Base-by-base conservation (phyloP, 2,888 invertebrate genomes). In the Glaucopsyche alexis region DNA sequence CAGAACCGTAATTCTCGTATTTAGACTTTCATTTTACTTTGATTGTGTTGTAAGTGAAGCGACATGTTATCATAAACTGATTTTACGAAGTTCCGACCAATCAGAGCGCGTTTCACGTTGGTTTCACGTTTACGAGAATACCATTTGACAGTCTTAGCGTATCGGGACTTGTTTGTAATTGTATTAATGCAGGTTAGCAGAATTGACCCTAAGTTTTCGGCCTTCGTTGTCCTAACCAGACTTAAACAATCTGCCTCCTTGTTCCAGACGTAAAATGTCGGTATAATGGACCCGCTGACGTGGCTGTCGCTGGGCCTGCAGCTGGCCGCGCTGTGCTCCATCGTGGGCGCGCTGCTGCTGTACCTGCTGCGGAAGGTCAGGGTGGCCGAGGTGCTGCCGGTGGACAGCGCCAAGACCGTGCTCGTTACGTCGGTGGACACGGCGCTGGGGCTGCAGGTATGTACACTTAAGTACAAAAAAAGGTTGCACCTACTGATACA, bases 391-490 rank as follows among this genome's bases (percentile, higher is more conserved):
- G 91, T 93, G 71, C 84, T 90, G 75, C 94, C 94, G 0, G 89
- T 91, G 11, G 95, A 95, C 79, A 95, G 95, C 79, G 96, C 96
- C 74, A 95, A 95, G 85, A 95, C 95, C 70, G 95, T 97, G 67
- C 93, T 97, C 75, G 95, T 97, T 76, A 97, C 97, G 45, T 96
- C 95, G 74, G 96, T 96, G 75, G 97, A 97, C 79, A 96, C 96
- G 74, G 96, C 96, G 60, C 93, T 97, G 75, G 97, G 97, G 70
- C 90, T 97, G 80, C 97, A 97, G 93, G 95, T 95, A 73, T 40
- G 38, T 3, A 13, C n/a, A 11, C 38, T 45, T 0, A 6, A 40
- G 4, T 5, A 40, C 40, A 40, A 40, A 40, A 6, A 71, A 52
- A 52, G 11, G 38, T 38, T 50, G 19, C 3, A 6, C 40, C 6